A percentile compares a stretch with the other conserved stretches of the same genome.
These are phyloP conservation scores for Percina caprodes DNA, from an alignment of 2,113 vertebrate species.

Conservation along the genomic window DNA sequence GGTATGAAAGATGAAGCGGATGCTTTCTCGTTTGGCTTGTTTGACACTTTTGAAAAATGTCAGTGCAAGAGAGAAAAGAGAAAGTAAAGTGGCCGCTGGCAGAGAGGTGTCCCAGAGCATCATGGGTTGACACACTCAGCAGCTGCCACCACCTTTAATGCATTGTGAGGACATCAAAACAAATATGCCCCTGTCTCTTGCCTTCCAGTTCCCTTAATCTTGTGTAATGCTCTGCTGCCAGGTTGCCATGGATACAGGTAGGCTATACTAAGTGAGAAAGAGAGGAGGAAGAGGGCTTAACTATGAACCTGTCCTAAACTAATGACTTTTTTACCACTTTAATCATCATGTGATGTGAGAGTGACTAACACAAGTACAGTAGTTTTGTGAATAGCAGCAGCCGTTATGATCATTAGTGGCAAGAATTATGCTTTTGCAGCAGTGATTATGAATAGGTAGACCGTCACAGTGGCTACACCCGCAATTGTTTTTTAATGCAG, in stretches of 20 bases:
- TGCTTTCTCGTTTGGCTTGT: not conserved
- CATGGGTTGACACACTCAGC: constrained; percentile 37
- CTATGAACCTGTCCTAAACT: constrained; percentile 6
- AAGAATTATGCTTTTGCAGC: constrained; percentile 27
- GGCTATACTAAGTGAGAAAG: not conserved
- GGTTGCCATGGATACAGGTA: constrained; percentile 77
- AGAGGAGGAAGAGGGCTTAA: not conserved
- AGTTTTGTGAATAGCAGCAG: constrained; percentile 16
- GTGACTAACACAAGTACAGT: constrained; percentile 3
- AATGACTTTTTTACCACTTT: not conserved
- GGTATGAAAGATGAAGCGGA: constrained; percentile 14
- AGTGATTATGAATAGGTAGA: constrained; percentile 50
- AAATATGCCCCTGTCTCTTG: constrained; percentile 42
- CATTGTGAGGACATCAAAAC: constrained; percentile 55
- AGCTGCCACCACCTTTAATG: constrained; percentile 36
- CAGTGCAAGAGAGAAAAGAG: not conserved
- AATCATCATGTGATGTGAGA: constrained; percentile 14
- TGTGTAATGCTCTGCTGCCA: constrained; percentile 26
- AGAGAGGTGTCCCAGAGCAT: constrained; percentile 30
- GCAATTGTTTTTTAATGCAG: constrained; percentile 25
- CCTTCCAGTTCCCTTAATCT: constrained; percentile 46
- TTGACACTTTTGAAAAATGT: constrained; percentile 51
- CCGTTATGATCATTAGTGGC: constrained; percentile 35
- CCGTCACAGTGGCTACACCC: not conserved
- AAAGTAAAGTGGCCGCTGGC: constrained; percentile 25